Evolutionary conservation across 92 coral and sea anemone species (phyloP), one percentile per base, ranked within the genome.

Genomic region (Bergia puertoricense): DNA sequence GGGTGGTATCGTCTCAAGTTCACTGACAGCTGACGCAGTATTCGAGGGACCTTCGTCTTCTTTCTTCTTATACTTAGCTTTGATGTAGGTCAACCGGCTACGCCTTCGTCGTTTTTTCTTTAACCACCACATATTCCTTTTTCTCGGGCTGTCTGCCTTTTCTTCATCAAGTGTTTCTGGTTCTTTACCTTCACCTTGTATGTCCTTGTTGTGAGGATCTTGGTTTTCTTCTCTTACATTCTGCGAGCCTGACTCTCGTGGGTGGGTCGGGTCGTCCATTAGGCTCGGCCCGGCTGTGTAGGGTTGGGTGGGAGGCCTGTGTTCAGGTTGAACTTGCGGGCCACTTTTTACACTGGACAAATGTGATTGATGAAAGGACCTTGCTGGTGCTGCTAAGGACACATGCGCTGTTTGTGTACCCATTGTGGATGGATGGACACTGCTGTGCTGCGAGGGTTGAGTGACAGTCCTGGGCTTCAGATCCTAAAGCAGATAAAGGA

Each of bases 51-150:
- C 92, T 51, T 92, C 98, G 77, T 94, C 99, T 16, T 97, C 98
- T 76, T 92, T 97, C 82, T 95, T 93, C 38, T 93, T 94, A 80
- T 88, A 92, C 84, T 95, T 97, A 38, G 97, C 81, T 81, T 95
- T 95, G 66, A 95, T 91, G 86, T 93, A 94, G 6, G 99, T 95
- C 69, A 97, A 80, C 1, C 99, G 95, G 20, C 94, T 86, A 2
- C 96, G 96, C 89, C 93, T 95, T 82, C 96, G 88, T 59, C 94
- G 92, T 45, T 87, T 90, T 89, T 90, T 94, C 91, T 93, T 95
- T 88, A 92, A 81, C 88, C 94, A 93, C 98, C 96, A 94, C 72
- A 94, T 81, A 72, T 93, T 89, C 65, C 94, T 79, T 82, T 95
- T 96, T 40, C 91, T 94, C 57, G 91, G 93, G 13, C 93, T 46